Evolutionary conservation across 2,888 invertebrate species (phyloP), one percentile per base, ranked within the genome.

Genomic region (Hylaea fasciaria): DNA sequence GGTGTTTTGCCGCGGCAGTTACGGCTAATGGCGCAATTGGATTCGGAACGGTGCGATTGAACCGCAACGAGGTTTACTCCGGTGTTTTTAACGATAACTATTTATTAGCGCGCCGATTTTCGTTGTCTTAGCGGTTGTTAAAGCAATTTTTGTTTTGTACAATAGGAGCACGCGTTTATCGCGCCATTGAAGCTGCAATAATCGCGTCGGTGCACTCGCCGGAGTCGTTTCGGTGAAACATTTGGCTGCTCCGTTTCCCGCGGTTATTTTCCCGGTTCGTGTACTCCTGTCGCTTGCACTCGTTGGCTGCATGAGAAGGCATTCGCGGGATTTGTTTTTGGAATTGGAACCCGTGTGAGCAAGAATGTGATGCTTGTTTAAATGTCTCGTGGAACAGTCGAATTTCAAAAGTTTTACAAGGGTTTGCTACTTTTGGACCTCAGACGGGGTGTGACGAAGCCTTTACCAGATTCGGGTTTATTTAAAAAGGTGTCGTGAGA

Each of bases 1-100:
- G 73, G 78, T 82, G 82, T 83, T 80, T 75, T 77, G 75, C 72
- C 75, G 74, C 73, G 74, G 76, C 79, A 74, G 77, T 81, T 81
- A 76, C 74, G 80, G 80, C 77, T 83, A 86, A 84, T 85, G 75
- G 79, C 70, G 72, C 82, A 78, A 83, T 85, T 80, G 79, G 76
- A 81, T 84, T 80, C 75, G 74, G 76, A 81, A 72, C 77, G 72
- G 72, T 75, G 72, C 75, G 72, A 72, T 71, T 67, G 70, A 69
- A 78, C 78, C 81, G 72, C 82, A 80, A 75, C 78, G 74, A 73
- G 69, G 66, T 72, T 49, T 47, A 50, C 54, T 59, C 55, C 65
- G 52, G 57, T 67, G 57, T 59, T 63, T 65, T 65, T 52, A 49
- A 58, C 58, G 57, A 63, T 68, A 64, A 65, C 62, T 61, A 52